These are phyloP conservation scores for Sinhomidia bicolor DNA, from an alignment of 2,888 invertebrate genomes.

Conservation along the genomic window DNA sequence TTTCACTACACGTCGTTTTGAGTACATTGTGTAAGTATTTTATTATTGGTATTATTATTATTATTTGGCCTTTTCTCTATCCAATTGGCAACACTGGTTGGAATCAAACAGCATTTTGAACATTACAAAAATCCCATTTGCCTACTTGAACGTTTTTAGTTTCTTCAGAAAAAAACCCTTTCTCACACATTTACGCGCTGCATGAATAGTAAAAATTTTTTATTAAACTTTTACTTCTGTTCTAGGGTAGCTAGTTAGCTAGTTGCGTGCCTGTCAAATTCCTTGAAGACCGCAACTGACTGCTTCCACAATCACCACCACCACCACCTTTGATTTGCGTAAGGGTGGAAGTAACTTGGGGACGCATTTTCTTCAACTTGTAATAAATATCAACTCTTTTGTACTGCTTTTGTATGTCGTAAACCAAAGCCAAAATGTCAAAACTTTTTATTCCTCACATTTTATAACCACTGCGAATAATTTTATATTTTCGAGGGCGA, in stretches of 20 bases:
- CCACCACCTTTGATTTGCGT: conserved; percentile 53
- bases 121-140: not conserved
- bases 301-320: not conserved
- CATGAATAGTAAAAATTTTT: not conserved
- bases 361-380: conserved; percentile 5
- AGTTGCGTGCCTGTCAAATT: not conserved
- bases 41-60: conserved; percentile 40
- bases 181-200: not conserved
- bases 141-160: not conserved
- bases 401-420: conserved; percentile 16
- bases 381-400: conserved; percentile 61
- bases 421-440: conserved; percentile 34
- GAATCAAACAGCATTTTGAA: not conserved
- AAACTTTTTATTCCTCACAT: conserved; percentile 21
- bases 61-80: conserved; percentile 33
- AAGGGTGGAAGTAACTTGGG: conserved; percentile 64
- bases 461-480: conserved; percentile 64
- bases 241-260: not conserved
- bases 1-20: not conserved
- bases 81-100: conserved; percentile 57
- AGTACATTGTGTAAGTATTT: not conserved
- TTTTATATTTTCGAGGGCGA: conserved; percentile 4
- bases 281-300: conserved; percentile 7
- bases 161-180: not conserved
- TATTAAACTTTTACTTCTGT: conserved; percentile 34